A percentile compares a stretch with the other conserved stretches of the same genome.
Evolutionary conservation across 2,797 vertebrate genomes (phyloP).

Genomic region (Channa striata): DNA sequence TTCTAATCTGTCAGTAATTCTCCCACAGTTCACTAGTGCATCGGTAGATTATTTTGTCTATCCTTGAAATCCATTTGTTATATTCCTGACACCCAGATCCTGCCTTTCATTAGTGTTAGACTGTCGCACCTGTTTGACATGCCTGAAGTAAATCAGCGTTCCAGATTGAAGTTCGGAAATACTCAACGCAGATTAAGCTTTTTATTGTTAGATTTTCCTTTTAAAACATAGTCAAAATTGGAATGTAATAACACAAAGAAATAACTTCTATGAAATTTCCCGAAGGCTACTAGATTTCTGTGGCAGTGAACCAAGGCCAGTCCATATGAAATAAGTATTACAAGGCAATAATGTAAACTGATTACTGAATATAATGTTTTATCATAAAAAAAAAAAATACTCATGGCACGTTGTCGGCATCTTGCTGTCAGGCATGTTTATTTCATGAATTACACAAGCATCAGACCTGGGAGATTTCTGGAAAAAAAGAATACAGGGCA

Average conservation of each 20-base stretch:
- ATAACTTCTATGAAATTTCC: neutral
- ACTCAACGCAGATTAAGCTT: neutral
- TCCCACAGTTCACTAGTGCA: constrained; percentile 44
- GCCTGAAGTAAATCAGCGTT: constrained; percentile 3
- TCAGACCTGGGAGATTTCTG: constrained; percentile 15
- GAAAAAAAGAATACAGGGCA: constrained; percentile 11
- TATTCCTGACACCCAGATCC: constrained; percentile 29
- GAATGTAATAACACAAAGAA: neutral
- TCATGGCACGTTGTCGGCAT: neutral
- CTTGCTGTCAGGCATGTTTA: constrained; percentile 15
- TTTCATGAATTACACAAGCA: constrained; percentile 34
- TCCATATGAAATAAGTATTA: neutral
- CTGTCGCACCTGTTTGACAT: constrained; percentile 27
- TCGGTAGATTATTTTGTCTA: constrained; percentile 44
- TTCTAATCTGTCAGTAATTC: constrained; percentile 59
- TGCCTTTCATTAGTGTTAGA: constrained; percentile 15
- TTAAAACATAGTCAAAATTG: constrained; percentile 2
- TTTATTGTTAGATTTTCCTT: neutral
- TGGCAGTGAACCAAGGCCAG: neutral
- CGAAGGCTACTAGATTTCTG: neutral
- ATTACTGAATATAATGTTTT: constrained; percentile 1
- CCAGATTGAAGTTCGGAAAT: neutral
- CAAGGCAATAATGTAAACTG: neutral
- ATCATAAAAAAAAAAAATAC: neutral
- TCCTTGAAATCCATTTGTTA: constrained; percentile 34